Conservation (phyloP, 1,140 invertebrate genomes). For the Zaprionus ghesquierei region DNA sequence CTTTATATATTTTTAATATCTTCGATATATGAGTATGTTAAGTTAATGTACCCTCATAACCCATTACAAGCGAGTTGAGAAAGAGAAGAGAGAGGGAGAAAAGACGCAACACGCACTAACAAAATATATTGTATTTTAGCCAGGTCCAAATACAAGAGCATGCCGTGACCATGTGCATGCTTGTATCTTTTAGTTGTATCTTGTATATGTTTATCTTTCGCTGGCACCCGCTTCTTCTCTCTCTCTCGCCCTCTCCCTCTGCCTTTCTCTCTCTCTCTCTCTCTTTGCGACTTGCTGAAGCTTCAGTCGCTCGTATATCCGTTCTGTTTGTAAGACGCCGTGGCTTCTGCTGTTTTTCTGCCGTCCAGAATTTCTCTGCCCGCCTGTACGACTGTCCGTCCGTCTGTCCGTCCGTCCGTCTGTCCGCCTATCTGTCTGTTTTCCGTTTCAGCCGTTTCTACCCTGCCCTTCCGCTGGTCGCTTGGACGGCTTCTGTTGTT, state of each 20-base stretch:
- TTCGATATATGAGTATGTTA: background rate
- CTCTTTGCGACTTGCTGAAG: slow-evolving; percentile 23
- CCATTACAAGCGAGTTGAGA: background rate
- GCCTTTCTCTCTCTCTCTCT: background rate
- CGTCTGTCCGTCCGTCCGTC: slow-evolving; percentile 4
- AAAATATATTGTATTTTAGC: background rate
- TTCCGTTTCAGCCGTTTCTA: slow-evolving; percentile 2
- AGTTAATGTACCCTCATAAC: background rate
- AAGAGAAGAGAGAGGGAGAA: background rate
- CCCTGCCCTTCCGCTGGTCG: slow-evolving; percentile 40
- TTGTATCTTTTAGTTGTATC: slow-evolving; percentile 66
- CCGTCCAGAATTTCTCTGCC: slow-evolving; percentile 29
- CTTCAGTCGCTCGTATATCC: slow-evolving; percentile 70
- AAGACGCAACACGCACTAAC: background rate
- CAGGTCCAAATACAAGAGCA: slow-evolving; percentile 39
- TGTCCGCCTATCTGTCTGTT: slow-evolving; percentile 4
- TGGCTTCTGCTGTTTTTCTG: slow-evolving; percentile 71
- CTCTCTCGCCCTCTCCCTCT: background rate
- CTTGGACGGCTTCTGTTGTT: slow-evolving; percentile 79
- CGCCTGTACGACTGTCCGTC: slow-evolving; percentile 20
- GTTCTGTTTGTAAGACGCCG: slow-evolving; percentile 61
- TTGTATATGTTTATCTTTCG: slow-evolving; percentile 35
- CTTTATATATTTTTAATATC: too few relatives aligned
- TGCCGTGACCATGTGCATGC: slow-evolving; percentile 70
- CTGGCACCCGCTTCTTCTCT: background rate